Conservation (phyloP, 2,888 invertebrate species). For the Incurvaria masculella region DNA sequence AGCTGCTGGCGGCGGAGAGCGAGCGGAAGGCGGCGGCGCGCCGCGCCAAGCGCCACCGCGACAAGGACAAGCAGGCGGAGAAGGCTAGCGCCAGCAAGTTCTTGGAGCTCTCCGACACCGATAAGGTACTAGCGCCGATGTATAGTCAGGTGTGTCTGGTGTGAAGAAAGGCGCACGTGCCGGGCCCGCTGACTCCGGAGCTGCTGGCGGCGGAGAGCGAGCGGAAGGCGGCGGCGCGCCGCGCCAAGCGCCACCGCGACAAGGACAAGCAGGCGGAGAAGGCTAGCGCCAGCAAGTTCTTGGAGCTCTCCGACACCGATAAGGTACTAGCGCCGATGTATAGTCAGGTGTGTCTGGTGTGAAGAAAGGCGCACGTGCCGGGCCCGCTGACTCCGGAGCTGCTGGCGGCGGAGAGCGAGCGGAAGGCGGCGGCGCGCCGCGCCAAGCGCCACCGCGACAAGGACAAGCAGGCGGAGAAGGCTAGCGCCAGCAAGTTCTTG, state of each 20-base stretch:
- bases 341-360: too few species aligned
- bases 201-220: too few species aligned
- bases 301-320: slow-evolving; percentile 70
- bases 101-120: slow-evolving; percentile 66
- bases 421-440: slow-evolving; percentile 62
- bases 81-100: slow-evolving; percentile 44
- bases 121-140: too few species aligned
- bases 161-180: slow-evolving; percentile 77
- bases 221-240: slow-evolving; percentile 63
- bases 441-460: slow-evolving; percentile 65
- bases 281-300: slow-evolving; percentile 38
- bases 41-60: slow-evolving; percentile 63
- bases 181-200: slow-evolving; percentile 63
- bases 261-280: slow-evolving; percentile 63
- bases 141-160: too few species aligned
- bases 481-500: slow-evolving; percentile 46
- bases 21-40: slow-evolving; percentile 66
- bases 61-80: slow-evolving; percentile 62
- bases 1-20: too few species aligned
- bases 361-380: slow-evolving; percentile 75
- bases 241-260: slow-evolving; percentile 63
- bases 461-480: slow-evolving; percentile 60
- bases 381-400: slow-evolving; percentile 63
- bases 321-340: too few species aligned
- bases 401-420: too few species aligned